Evolutionary conservation across 2,888 invertebrate species (phyloP), one percentile per base, ranked within the genome.

Genomic region (Augiades crinisus): DNA sequence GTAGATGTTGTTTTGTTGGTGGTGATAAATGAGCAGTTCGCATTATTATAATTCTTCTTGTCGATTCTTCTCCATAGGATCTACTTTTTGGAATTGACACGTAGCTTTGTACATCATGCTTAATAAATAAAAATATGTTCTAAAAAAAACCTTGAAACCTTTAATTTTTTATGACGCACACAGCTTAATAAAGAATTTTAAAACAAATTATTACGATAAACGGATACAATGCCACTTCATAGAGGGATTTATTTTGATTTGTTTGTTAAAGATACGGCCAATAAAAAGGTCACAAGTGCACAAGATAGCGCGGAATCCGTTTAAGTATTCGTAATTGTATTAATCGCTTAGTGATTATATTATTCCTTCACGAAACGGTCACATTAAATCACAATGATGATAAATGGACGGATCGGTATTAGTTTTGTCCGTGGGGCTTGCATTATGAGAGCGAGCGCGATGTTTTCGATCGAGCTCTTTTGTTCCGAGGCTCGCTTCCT

Each of bases 391-490:
- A 14, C 5, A 6, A 19, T 13, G 8, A 19, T 30, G 27, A 27
- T 27, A 10, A 19, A 31, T 30, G 31, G 19, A 17, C 17, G 31
- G 19, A 17, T 10, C 4, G 19, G 12, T 30, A 31, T 30, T 31
- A 5, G 19, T 31, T 14, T 31, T 10, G 43, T 43, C n/a, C 19
- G 17, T n/a, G 30, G 41, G 43, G 30, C 10, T 36, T 27, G 14
- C 34, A 34, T 50, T 34, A 54, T 50, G 52, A 57, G 55, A 57
- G 49, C 41, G 53, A 43, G 47, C 44, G 63, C 62, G 61, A 64
- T 76, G 75, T 75, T 81, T 73, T 74, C 62, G 67, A 72, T 70
- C 66, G 65, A 68, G 73, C 75, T 78, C 78, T 80, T 81, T 82
- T 81, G 81, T 82, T 80, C 70, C 62, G 57, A 55, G 58, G 38